These are phyloP conservation scores for Hemibagrus guttatus DNA, from an alignment of 2,797 vertebrate genomes.

Conservation along the genomic window DNA sequence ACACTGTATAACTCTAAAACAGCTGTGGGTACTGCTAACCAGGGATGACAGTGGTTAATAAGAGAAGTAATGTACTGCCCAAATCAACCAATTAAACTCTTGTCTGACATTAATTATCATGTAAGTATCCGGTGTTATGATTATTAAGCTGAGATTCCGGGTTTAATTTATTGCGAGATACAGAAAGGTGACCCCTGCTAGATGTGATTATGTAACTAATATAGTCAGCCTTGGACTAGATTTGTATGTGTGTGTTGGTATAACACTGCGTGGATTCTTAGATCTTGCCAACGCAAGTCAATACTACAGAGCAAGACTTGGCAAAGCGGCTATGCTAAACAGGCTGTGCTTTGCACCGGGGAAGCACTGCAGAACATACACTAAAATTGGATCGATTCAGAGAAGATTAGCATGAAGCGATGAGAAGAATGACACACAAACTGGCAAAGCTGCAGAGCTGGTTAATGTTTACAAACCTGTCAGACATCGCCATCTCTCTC, in stretches of 20 bases:
- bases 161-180: constrained; percentile 43
- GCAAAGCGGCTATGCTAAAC: constrained; percentile 14
- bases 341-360: not conserved
- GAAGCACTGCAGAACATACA: constrained; percentile 3
- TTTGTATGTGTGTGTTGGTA: constrained; percentile 21
- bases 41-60: constrained; percentile 67
- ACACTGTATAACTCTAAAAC: constrained; percentile 29
- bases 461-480: constrained; percentile 49
- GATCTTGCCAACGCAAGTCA: constrained; percentile 44
- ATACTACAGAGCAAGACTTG: constrained; percentile 47
- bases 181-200: constrained; percentile 40
- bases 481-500: constrained; percentile 9
- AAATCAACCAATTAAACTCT: constrained; percentile 67
- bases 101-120: constrained; percentile 69
- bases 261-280: constrained; percentile 26
- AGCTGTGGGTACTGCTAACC: constrained; percentile 43
- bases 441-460: constrained; percentile 35
- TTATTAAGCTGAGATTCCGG: constrained; percentile 38
- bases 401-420: constrained; percentile 24
- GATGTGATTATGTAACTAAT: constrained; percentile 41
- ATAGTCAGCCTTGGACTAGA: constrained; percentile 19
- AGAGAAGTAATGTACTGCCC: constrained; percentile 48
- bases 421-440: constrained; percentile 13
- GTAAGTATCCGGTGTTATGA: constrained; percentile 57
- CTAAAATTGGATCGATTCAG: constrained; percentile 21